Evolutionary conservation across 2,888 invertebrate species (phyloP).

Genomic region (Harmothoe impar): DNA sequence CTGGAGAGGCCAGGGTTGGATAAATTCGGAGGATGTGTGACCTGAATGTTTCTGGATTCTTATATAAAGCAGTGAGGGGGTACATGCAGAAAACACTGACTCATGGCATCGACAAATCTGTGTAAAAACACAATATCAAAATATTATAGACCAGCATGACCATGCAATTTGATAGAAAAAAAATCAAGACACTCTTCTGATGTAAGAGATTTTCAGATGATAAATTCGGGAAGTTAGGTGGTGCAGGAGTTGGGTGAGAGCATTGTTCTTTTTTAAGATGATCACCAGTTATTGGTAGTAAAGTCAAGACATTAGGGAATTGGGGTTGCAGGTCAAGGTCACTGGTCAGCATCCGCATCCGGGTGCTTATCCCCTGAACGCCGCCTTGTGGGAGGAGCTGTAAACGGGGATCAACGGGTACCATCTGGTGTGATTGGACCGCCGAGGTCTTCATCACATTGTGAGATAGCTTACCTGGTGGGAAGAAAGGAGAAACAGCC

Average conservation of each 20-base stretch:
- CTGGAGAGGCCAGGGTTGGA: too few relatives aligned
- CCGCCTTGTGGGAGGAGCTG: not conserved
- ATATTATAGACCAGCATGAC: too few relatives aligned
- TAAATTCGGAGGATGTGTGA: too few relatives aligned
- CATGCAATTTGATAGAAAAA: too few relatives aligned
- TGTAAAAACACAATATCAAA: too few relatives aligned
- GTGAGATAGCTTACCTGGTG: not conserved
- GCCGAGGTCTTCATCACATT: not conserved
- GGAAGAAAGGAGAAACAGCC: not conserved
- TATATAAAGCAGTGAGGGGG: too few relatives aligned
- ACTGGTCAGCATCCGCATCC: not conserved
- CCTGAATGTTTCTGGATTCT: too few relatives aligned
- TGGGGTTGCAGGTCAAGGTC: not conserved
- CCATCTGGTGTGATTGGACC: constrained; percentile 1
- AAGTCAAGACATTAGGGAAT: not conserved
- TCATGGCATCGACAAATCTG: too few relatives aligned
- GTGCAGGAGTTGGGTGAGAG: not conserved
- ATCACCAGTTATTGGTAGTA: not conserved
- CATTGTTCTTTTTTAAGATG: not conserved
- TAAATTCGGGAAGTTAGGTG: too few relatives aligned
- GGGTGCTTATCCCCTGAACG: not conserved
- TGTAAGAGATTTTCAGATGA: too few relatives aligned
- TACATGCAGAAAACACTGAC: too few relatives aligned
- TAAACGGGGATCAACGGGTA: not conserved
- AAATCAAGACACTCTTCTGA: too few relatives aligned